Percentiles rank a stretch among this genome's conserved stretches.
Conservation (phyloP, 2,797 vertebrate species). For the Gymnothorax javanicus region DNA sequence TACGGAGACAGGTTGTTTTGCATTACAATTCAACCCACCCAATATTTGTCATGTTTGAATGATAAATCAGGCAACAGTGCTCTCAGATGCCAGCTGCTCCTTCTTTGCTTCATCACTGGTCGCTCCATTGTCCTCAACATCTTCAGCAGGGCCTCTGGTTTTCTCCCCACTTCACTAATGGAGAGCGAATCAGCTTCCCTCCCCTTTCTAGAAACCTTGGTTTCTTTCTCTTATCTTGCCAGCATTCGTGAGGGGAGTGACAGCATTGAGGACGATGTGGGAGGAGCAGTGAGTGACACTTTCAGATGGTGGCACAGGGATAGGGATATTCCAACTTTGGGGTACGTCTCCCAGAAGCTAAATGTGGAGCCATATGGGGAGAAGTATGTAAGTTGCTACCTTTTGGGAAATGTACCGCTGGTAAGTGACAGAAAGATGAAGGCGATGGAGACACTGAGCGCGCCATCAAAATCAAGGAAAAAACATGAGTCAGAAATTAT, state of each 20-base stretch:
- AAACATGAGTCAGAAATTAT: slow-evolving; percentile 13
- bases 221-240: neutral
- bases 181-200: slow-evolving; percentile 18
- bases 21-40: slow-evolving; percentile 9
- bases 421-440: slow-evolving; percentile 17
- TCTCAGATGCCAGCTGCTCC: slow-evolving; percentile 11
- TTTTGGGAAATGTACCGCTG: no score
- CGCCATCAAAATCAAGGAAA: slow-evolving; percentile 8
- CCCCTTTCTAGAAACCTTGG: slow-evolving; percentile 4
- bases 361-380: no score
- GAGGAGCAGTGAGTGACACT: slow-evolving; percentile 17
- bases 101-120: neutral
- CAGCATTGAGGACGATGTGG: slow-evolving; percentile 22
- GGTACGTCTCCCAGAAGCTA: neutral
- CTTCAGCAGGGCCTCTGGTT: neutral
- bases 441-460: neutral
- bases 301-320: slow-evolving; percentile 1
- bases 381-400: no score
- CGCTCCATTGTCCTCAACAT: neutral
- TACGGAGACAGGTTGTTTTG: slow-evolving; percentile 4
- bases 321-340: neutral
- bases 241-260: slow-evolving; percentile 15
- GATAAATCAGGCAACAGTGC: slow-evolving; percentile 1
- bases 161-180: neutral
- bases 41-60: neutral